Evolutionary conservation across 2,797 vertebrate species (phyloP).

Genomic region (Simalia tracyae): DNA sequence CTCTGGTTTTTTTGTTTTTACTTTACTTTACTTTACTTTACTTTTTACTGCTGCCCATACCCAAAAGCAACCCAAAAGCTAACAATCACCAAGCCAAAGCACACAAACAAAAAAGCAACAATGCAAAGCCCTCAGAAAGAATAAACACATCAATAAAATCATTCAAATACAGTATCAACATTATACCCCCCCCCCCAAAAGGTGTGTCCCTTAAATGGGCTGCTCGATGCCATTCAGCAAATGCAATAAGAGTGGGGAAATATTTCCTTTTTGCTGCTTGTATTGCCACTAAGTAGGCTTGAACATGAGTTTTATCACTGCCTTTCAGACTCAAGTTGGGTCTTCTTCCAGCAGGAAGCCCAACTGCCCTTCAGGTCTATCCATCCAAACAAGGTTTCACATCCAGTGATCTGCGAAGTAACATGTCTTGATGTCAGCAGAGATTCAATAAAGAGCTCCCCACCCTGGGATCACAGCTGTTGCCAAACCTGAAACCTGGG

Average conservation of each 20-base stretch:
- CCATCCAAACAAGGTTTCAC: no score
- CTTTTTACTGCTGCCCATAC: neutral
- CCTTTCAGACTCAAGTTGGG: no score
- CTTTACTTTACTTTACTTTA: no score
- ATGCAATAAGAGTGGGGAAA: neutral
- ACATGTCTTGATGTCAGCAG: no score
- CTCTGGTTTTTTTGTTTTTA: neutral
- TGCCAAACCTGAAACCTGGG: no score
- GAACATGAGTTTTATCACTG: no score
- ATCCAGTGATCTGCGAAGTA: no score
- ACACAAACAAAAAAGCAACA: neutral
- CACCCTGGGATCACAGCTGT: no score
- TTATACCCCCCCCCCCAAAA: neutral
- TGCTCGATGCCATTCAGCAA: neutral
- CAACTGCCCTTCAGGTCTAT: no score
- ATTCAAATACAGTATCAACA: neutral
- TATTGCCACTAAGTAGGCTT: neutral
- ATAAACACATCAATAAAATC: neutral
- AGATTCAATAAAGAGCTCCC: no score
- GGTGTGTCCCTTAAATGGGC: neutral
- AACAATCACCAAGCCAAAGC: neutral
- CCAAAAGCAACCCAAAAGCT: neutral
- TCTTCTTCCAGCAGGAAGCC: no score
- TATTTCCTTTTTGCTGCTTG: neutral
- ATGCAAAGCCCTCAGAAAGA: no score